Base-by-base conservation (phyloP, 2,888 invertebrate genomes). In the Carterocephalus palaemon region DNA sequence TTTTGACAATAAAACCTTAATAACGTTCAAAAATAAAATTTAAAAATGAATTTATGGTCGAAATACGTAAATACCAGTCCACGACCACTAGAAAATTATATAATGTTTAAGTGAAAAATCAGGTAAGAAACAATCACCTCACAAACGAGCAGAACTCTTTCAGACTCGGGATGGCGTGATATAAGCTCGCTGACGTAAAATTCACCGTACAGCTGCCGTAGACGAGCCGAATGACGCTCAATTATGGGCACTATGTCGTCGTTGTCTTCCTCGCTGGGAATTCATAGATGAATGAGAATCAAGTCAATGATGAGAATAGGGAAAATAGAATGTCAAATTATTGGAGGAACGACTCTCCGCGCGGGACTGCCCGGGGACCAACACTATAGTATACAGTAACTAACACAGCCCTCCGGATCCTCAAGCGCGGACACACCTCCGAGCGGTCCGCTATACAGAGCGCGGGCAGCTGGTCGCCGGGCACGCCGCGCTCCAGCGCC, bases 121-220 rank as follows among this genome's bases (percentile, higher is more conserved):
- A n/a, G n/a, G n/a, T n/a, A n/a, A n/a, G n/a, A n/a, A n/a, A n/a
- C 6, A 17, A 0, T 37, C 24, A 45, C 88, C 76, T 92, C 90
- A 43, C 90, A 89, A 29, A 91, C 89, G 38, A 92, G 78, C 31
- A 90, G 59, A 12, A 88, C 84, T 8, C 89, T 76, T 4, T 78
- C 82, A 0, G 84, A 79, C 37, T 89, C 88, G 2, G 88, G 82
- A 56, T 89, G 84, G 4, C 88, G 70, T 1, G 89, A 82, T 53
- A 92, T 79, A 32, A 92, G 74, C 70, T 92, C 92, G 51, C 90
- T 90, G 8, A 92, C 75, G 62, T 90, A 92, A 64, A 81, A 91
- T 7, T 91, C 89, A 0, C 92, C 92, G 64, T 92, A 92, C 8
- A 88, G 53, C 48, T 89, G 70, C 2, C 74, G 71, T n/a, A 91